Base-by-base conservation (phyloP, 2,797 vertebrate genomes). In the Manis pentadactyla region DNA sequence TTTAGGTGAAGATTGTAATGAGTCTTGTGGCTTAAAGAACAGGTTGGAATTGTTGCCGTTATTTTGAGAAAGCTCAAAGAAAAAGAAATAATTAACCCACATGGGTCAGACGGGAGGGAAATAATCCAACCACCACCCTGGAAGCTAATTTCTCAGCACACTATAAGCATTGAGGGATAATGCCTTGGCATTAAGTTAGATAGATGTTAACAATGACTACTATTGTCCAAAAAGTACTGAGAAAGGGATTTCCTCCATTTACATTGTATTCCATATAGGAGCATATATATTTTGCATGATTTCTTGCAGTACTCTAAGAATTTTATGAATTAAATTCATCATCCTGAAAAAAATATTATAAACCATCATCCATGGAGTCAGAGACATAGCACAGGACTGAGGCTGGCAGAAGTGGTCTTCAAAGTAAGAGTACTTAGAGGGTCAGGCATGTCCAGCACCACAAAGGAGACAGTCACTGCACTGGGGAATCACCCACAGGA, bases 231-330 rank as follows among this genome's bases (percentile, higher is more conserved):
- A 85, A 57, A 94, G 61, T n/a, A 77, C 4, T 79, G 2, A 90
- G 4, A 27, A 61, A 86, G 34, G 1, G 2, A 21, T 37, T 69
- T 85, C 74, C 59, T 59, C 34, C 9, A 49, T 68, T 34, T 59
- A 74, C 17, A 57, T 4, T 46, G 9, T 68, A 68, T 46, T 69
- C n/a, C 29, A 46, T 4, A 1, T 37, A 66, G 57, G 11, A 73
- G 37, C 3, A 59, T 21, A 29, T 14, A 61, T 14, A 55, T 13
- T 68, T 71, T 18, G 39, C 21, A 68, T 55, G 49, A 73, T 75
- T 75, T 75, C 95, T 25, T 93, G 11, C 8, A 75, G 23, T 71
- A 77, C 37, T 81, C 39, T 78, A 66, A 96, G 27, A 95, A 79
- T 34, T 15, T 57, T 71, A 87, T 46, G 55, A 71, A 61, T 83